Evolutionary conservation across 2,888 invertebrate genomes (phyloP), one percentile per base, ranked within the genome.

Genomic region (Volucella zonaria): DNA sequence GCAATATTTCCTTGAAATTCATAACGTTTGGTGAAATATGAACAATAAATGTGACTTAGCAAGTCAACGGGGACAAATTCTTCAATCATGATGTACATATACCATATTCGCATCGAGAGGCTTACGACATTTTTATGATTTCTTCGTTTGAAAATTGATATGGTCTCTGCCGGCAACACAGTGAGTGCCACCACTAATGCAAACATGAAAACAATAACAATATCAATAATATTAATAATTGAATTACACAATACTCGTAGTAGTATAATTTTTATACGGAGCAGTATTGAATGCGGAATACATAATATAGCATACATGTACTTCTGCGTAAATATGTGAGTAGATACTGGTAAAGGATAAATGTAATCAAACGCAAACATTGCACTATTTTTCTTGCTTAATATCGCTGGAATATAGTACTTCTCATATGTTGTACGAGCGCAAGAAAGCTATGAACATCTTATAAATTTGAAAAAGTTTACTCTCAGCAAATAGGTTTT

Each of bases 91-190:
- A 59, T 79, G 47, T 75, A 31, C 31, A 31, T 31, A 31, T 31
- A 31, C 6, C 74, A 56, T 58, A 42, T 38, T 74, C 56, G 74
- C 82, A 86, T 87, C 82, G 87, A 87, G 87, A 87, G 86, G 87
- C 87, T 87, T 87, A 87, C 78, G 80, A 87, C 87, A 87, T 87
- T 87, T 87, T 87, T 87, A 87, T 87, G 87, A 86, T 87, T 87
- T 87, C 87, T 77, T 78, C 52, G 73, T 23, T 79, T 85, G 81
- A 73, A 85, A 85, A 81, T 73, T 77, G 81, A 85, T 85, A 77
- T 77, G 67, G 81, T 81, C 85, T 76, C 68, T 31, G 70, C 31
- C 38, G 61, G 62, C 56, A 11, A 38, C 51, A 40, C 23, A 43
- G 23, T 12, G 43, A n/a, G n/a, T 14, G 66, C 15, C 31, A 15